Evolutionary conservation across 2,797 vertebrate species (phyloP), one percentile per base, ranked within the genome.

Genomic region (Lutjanus campechanus): DNA sequence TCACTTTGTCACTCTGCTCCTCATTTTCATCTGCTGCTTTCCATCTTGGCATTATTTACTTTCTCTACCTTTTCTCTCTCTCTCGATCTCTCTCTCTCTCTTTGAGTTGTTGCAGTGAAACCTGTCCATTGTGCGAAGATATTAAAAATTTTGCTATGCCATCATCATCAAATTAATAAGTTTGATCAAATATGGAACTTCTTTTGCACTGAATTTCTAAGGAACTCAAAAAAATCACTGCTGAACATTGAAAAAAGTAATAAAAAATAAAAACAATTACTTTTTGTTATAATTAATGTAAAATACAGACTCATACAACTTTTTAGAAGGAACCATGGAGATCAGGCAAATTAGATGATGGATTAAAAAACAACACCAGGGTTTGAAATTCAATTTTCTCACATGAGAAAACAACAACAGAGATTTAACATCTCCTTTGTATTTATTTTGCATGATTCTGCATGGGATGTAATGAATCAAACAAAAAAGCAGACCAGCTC

Each of bases 1-100:
- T 86, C 77, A 76, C 43, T 8, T 36, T 63, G 59, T 61, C 72
- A 76, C 20, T 65, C 25, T 16, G 44, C 60, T 54, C 22, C 69
- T 54, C 49, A 19, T 61, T 49, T 77, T 51, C 47, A 16, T 44
- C 29, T 17, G 29, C 25, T 16, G 22, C 19, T 64, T 22, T 19
- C 36, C 36, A 15, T 50, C 56, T 59, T 47, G 11, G 19, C 22
- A 25, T 61, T 51, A 13, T n/a, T 59, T 53, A 53, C 8, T 22
- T 41, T 43, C 10, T 53, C 44, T 22, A 12, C 46, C 50, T 1
- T 12, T 46, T 49, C 29, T 67, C 2, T 41, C 5, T 49, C 41
- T 72, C 41, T 8, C 11, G n/a, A 19, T 5, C 47, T 43, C 3
- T 25, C 4, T 41, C 47, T 71, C 41, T 13, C 11, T 66, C 29